Percentiles rank a stretch among this genome's conserved stretches.
Evolutionary conservation across 2,888 invertebrate genomes (phyloP).

Genomic region (Urechis unicinctus): DNA sequence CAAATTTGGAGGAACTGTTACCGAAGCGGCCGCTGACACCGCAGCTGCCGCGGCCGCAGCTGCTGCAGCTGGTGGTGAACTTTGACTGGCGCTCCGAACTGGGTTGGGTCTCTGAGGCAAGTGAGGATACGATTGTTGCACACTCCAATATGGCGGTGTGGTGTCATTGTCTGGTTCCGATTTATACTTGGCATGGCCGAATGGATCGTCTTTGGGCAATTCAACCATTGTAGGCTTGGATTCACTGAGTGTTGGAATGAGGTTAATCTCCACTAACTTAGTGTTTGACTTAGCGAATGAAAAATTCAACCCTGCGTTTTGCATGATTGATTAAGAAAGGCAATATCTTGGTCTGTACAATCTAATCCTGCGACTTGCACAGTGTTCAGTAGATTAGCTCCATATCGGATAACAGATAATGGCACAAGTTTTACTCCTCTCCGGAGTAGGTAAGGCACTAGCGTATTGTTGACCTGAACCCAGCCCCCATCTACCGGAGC

Average conservation of each 20-base stretch:
- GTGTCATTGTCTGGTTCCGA: not conserved
- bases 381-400: conserved; percentile 35
- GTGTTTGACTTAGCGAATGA: conserved; percentile 33
- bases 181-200: conserved; percentile 39
- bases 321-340: conserved; percentile 37
- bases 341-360: conserved; percentile 34
- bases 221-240: conserved; percentile 31
- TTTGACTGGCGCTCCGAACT: not conserved
- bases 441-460: conserved; percentile 79
- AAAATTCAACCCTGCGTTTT: conserved; percentile 37
- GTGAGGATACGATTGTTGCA: too few relatives aligned
- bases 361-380: conserved; percentile 27
- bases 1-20: too few relatives aligned
- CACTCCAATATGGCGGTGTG: too few relatives aligned
- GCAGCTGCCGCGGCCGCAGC: too few relatives aligned
- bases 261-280: conserved; percentile 32
- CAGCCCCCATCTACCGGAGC: conserved; percentile 26
- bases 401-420: conserved; percentile 52
- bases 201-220: conserved; percentile 39
- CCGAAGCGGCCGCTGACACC: too few relatives aligned
- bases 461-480: conserved; percentile 68
- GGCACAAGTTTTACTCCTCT: conserved; percentile 78
- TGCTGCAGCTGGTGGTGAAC: too few relatives aligned
- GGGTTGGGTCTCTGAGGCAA: not conserved
- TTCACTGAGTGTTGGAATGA: conserved; percentile 23